Percentiles rank a stretch among this genome's conserved stretches.
These are phyloP conservation scores for Drosophila basisetae DNA, from an alignment of 2,888 invertebrate species.

Conservation along the genomic window DNA sequence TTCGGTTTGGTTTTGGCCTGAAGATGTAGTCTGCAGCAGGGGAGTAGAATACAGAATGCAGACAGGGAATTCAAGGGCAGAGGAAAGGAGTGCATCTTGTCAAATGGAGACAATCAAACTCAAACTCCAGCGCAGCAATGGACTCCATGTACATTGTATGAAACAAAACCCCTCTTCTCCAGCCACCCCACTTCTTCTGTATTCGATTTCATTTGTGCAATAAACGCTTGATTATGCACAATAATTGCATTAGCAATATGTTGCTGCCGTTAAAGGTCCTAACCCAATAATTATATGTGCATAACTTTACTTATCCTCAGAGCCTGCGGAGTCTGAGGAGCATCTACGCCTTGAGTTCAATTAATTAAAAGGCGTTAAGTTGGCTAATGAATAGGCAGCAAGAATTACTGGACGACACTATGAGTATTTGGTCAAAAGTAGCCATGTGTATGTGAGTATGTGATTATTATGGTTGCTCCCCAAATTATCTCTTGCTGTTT, in stretches of 20 bases:
- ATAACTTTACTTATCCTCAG: slow-evolving; percentile 27
- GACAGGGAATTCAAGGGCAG: not conserved
- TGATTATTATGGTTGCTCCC: not conserved
- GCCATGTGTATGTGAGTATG: not conserved
- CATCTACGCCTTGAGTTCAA: slow-evolving; percentile 38
- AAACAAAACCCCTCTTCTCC: not conserved
- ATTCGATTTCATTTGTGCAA: slow-evolving; percentile 61
- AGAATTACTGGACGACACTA: not conserved
- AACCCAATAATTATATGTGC: slow-evolving; percentile 55
- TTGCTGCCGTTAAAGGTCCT: slow-evolving; percentile 39
- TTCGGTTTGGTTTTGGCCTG: slow-evolving; percentile 12
- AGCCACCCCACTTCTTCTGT: slow-evolving; percentile 3
- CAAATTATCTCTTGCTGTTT: slow-evolving; percentile 11
- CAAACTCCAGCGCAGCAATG: slow-evolving; percentile 1
- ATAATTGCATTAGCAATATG: slow-evolving; percentile 75
- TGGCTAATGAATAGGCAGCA: slow-evolving; percentile 60
- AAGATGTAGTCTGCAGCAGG: not conserved
- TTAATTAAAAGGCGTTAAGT: slow-evolving; percentile 73
- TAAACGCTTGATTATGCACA: slow-evolving; percentile 74
- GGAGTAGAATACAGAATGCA: not conserved
- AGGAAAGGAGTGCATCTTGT: not conserved
- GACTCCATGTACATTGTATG: slow-evolving; percentile 15
- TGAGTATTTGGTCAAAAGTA: slow-evolving; percentile 2
- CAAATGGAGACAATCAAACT: slow-evolving; percentile 14
- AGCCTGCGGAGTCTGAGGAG: not conserved